Evolutionary conservation across 2,888 invertebrate genomes (phyloP), one percentile per base, ranked within the genome.

Genomic region (Argynnis bischoffii): DNA sequence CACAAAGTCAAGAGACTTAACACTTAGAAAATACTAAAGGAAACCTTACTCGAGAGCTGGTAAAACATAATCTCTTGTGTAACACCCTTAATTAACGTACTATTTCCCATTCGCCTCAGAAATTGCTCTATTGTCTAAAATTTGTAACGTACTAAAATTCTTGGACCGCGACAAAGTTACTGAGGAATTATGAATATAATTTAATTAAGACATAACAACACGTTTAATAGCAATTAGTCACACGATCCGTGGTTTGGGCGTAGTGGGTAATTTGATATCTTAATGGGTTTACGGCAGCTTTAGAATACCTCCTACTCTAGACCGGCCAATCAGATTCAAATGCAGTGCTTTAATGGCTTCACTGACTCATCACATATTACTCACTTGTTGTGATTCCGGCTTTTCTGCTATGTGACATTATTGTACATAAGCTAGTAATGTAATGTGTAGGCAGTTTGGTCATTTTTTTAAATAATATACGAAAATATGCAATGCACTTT

Each of bases 121-220:
- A 88, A 86, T 81, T 77, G 81, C 79, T 85, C 83, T 81, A 87
- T 90, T 90, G 89, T 89, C 85, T 83, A 82, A 83, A 89, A 90
- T 89, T 89, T 86, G 88, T 88, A 86, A 86, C 85, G 87, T 87
- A 78, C 85, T 88, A 86, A 88, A 89, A 85, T 85, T 83, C 81
- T 80, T 83, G 81, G 81, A 85, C 85, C 86, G 85, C 82, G 83
- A 83, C 86, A 82, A 76, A 81, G 82, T 87, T 85, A 84, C 83
- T 78, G 79, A 78, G 81, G 83, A 86, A 87, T 89, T 87, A 88
- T 84, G 83, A 81, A 84, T 85, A 85, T 90, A 90, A 91, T 91
- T 91, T 88, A 92, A 92, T 92, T 91, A 91, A 90, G 89, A 89
- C 83, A 88, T 90, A 89, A 88, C 88, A 88, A 85, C 87, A 86